Conservation (phyloP, 1,140 invertebrate species). For the Cecropterus lyciades region DNA sequence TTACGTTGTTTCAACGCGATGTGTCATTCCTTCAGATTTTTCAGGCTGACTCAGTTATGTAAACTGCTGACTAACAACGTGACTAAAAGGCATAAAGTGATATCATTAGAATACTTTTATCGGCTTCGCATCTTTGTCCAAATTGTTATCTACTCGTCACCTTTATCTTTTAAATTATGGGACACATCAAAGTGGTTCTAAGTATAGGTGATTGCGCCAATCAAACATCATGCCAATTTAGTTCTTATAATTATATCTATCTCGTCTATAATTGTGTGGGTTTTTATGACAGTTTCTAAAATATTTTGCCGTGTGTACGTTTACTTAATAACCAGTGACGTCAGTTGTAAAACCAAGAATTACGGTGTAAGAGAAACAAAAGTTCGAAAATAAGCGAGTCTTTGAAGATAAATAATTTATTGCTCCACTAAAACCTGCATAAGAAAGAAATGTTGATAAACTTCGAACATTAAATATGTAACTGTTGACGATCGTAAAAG, state of each 20-base stretch:
- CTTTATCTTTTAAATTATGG: constrained; percentile 57
- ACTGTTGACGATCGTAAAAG: constrained; percentile 82
- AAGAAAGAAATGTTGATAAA: constrained; percentile 84
- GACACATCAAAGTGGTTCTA: constrained; percentile 47
- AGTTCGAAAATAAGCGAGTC: constrained; percentile 78
- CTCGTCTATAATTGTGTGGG: constrained; percentile 17
- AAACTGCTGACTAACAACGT: constrained; percentile 60
- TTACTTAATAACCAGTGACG: constrained; percentile 68
- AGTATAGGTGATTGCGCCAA: constrained; percentile 37
- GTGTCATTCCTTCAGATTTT: constrained; percentile 60
- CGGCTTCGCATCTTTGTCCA: constrained; percentile 58
- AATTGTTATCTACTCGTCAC: constrained; percentile 51
- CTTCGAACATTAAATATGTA: constrained; percentile 83
- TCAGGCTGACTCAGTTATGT: constrained; percentile 65
- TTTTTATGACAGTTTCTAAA: constrained; percentile 29
- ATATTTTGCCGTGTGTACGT: constrained; percentile 31
- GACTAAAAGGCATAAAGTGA: constrained; percentile 56
- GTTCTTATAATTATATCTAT: constrained; percentile 27
- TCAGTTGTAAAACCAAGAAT: constrained; percentile 63
- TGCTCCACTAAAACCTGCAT: constrained; percentile 79
- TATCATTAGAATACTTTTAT: constrained; percentile 64
- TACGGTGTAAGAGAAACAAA: constrained; percentile 72
- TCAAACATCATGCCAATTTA: constrained; percentile 35
- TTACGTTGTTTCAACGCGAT: constrained; percentile 38
- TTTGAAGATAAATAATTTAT: constrained; percentile 84